Conservation (phyloP, 2,888 invertebrate genomes). For the Agonopterix heracliana region DNA sequence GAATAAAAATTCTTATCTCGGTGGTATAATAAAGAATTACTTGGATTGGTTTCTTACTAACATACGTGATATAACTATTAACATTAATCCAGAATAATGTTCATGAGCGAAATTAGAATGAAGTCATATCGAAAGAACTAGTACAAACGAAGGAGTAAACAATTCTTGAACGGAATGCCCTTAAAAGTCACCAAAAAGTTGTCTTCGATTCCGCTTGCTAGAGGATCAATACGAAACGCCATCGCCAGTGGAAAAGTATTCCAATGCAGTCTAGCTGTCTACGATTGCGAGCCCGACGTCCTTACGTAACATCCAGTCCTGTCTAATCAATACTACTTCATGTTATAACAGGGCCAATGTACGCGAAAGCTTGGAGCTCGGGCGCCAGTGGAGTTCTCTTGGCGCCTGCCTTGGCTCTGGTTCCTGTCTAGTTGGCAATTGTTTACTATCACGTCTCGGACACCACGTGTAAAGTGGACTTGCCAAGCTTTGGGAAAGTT, state of each 20-base stretch:
- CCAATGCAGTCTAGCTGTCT: slow-evolving; percentile 45
- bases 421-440: slow-evolving; percentile 6
- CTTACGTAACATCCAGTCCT: slow-evolving; percentile 64
- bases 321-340: slow-evolving; percentile 66
- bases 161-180: too few relatives aligned
- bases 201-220: background rate
- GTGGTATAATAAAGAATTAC: too few relatives aligned
- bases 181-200: too few relatives aligned
- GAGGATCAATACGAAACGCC: slow-evolving; percentile 4
- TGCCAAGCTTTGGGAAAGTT: too few relatives aligned
- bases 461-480: too few relatives aligned
- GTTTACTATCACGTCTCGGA: background rate
- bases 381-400: background rate
- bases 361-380: slow-evolving; percentile 29
- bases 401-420: background rate
- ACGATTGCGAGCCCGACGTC: slow-evolving; percentile 44
- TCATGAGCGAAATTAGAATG: too few relatives aligned
- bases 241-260: slow-evolving; percentile 10
- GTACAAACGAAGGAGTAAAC: too few relatives aligned
- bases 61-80: too few relatives aligned
- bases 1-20: too few relatives aligned
- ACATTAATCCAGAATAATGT: too few relatives aligned
- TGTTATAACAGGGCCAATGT: slow-evolving; percentile 58
- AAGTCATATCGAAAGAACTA: too few relatives aligned
- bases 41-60: too few relatives aligned